phyloP scores from a whole-genome alignment of 2,797 vertebrate species.

The Chiroxiphia lanceolata region DNA sequence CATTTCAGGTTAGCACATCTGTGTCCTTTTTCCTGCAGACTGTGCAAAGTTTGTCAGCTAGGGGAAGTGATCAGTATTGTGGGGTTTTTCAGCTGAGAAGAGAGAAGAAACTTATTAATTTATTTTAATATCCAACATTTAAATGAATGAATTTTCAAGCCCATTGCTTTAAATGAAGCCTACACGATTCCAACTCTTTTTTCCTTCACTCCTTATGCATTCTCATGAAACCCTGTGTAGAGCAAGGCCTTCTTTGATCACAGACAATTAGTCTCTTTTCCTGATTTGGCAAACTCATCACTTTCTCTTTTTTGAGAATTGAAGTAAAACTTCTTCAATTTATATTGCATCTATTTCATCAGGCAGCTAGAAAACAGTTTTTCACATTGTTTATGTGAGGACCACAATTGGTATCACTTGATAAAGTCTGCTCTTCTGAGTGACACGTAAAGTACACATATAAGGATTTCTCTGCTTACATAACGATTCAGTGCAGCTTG shows the following conservation, averaged over 20 bases:
- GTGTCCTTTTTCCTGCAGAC: not conserved
- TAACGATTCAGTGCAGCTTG: not conserved
- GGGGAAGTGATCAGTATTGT: not conserved
- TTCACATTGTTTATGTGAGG: conserved; percentile 3
- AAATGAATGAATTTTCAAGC: not conserved
- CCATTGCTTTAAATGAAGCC: not conserved
- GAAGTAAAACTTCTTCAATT: conserved; percentile 53
- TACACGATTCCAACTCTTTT: not conserved
- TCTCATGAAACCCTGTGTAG: not conserved
- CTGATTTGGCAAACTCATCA: conserved; percentile 44
- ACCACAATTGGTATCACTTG: conserved; percentile 13
- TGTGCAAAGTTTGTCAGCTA: not conserved
- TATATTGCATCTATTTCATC: conserved; percentile 15
- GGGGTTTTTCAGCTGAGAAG: not conserved
- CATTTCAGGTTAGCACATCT: not conserved
- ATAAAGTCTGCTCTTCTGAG: conserved; percentile 25
- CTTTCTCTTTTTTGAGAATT: not conserved
- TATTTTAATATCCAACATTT: not conserved
- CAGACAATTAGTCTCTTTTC: conserved; percentile 41
- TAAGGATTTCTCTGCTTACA: not conserved
- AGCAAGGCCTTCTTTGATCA: not conserved
- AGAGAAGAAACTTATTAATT: not conserved
- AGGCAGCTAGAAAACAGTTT: not conserved
- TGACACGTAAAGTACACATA: not conserved
- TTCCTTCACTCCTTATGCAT: not conserved